A percentile compares a stretch with the other conserved stretches of the same genome.
Conservation (phyloP, 2,888 invertebrate genomes). For the Eupithecia exiguata region DNA sequence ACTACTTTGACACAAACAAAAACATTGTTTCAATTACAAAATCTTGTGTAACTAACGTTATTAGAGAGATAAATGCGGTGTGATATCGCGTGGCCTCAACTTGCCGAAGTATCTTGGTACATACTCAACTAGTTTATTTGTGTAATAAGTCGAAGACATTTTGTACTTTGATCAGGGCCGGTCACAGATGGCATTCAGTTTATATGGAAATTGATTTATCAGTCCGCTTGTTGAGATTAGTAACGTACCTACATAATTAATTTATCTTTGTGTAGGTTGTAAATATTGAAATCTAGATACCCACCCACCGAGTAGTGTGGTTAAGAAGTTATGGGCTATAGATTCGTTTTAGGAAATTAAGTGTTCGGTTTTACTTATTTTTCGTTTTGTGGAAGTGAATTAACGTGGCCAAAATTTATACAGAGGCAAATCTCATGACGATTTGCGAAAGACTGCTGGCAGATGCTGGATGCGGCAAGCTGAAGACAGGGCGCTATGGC, state of each 20-base stretch:
- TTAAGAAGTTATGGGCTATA: not conserved
- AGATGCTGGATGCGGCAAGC: too few species aligned
- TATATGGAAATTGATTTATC: not conserved
- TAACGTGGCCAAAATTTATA: too few species aligned
- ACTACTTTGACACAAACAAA: not conserved
- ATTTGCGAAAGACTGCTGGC: too few species aligned
- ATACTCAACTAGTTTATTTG: not conserved
- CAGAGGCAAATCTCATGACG: too few species aligned
- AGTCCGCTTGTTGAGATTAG: not conserved
- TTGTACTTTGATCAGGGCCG: constrained; percentile 25
- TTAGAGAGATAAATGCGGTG: not conserved
- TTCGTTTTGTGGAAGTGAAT: not conserved
- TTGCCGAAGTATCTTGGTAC: not conserved
- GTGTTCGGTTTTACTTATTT: not conserved
- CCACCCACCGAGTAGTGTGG: not conserved
- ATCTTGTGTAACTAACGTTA: not conserved
- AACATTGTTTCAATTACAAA: not conserved
- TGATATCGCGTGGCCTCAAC: not conserved
- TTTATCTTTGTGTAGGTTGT: not conserved
- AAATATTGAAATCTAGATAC: not conserved
- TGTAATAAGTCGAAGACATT: constrained; percentile 6
- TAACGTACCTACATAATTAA: not conserved
- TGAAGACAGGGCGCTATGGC: too few species aligned
- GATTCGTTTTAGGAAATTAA: too few species aligned
- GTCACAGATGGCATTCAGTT: constrained; percentile 18